Conservation (phyloP, 2,113 vertebrate species). For the Oxyruncus cristatus region DNA sequence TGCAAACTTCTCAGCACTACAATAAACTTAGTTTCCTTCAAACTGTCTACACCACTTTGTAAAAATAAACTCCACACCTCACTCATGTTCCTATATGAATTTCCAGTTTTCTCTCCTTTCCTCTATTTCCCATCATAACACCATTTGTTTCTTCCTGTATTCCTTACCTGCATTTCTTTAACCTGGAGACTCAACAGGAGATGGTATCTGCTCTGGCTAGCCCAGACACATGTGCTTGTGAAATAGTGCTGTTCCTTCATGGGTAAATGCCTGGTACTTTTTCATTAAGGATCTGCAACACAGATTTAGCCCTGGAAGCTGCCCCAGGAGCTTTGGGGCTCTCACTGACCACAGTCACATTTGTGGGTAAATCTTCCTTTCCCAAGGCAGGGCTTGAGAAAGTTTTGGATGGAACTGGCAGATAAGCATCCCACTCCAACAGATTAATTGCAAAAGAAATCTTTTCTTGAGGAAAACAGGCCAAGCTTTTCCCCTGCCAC, state of each 20-base stretch:
- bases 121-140: not conserved
- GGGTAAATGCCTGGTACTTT: not conserved
- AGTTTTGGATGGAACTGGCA: not conserved
- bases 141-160: not conserved
- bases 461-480: not conserved
- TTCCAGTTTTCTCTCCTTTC: not conserved
- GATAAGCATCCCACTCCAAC: not conserved
- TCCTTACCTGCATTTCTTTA: not conserved
- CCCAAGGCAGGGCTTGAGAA: not conserved
- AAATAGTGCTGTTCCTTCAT: not conserved
- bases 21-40: not conserved
- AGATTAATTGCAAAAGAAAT: not conserved
- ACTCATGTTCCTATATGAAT: not conserved
- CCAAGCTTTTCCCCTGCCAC: not conserved
- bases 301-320: not conserved
- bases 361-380: not conserved
- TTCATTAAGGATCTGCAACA: accelerated
- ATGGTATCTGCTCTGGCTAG: not conserved
- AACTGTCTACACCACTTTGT: not conserved
- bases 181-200: not conserved
- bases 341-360: not conserved
- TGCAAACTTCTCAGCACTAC: not conserved
- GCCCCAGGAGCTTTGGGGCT: not conserved
- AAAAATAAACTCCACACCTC: not conserved
- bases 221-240: not conserved